Percentiles rank a stretch among this genome's conserved stretches.
phyloP scores from a whole-genome alignment of 2,797 vertebrate species.

The Melopsittacus undulatus region DNA sequence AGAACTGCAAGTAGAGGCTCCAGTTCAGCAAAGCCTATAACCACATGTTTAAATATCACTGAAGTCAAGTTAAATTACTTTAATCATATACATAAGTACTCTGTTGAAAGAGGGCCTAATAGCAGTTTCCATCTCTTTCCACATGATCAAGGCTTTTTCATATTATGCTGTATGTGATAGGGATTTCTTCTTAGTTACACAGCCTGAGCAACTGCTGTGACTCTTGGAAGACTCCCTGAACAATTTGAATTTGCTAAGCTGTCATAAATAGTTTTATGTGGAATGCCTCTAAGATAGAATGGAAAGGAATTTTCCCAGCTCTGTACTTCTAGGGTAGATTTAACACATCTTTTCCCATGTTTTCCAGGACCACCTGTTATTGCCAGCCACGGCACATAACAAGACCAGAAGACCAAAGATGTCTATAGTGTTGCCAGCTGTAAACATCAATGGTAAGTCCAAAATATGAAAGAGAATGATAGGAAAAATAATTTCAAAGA shows the following conservation, averaged over 20 bases:
- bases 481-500: not conserved
- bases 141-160: slow-evolving; percentile 16
- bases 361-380: slow-evolving; percentile 93
- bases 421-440: slow-evolving; percentile 93
- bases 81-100: not conserved
- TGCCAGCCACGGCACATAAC: slow-evolving; percentile 94
- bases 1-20: not conserved
- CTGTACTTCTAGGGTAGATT: not conserved
- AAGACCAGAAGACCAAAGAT: slow-evolving; percentile 97
- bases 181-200: not conserved
- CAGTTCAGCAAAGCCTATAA: not conserved
- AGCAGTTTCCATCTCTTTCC: slow-evolving; percentile 29
- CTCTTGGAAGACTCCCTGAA: slow-evolving; percentile 48
- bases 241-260: slow-evolving; percentile 19
- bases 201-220: slow-evolving; percentile 36
- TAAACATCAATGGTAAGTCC: slow-evolving; percentile 93
- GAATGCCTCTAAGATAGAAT: not conserved
- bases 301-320: slow-evolving; percentile 12
- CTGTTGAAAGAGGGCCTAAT: not conserved
- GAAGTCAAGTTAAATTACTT: slow-evolving; percentile 49
- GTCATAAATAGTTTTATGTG: not conserved
- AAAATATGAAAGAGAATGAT: not conserved
- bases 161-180: not conserved
- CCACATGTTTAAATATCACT: slow-evolving; percentile 17
- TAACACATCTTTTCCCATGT: slow-evolving; percentile 53